Evolutionary conservation across 2,888 invertebrate genomes (phyloP).

Genomic region (Herminia tarsipennalis): DNA sequence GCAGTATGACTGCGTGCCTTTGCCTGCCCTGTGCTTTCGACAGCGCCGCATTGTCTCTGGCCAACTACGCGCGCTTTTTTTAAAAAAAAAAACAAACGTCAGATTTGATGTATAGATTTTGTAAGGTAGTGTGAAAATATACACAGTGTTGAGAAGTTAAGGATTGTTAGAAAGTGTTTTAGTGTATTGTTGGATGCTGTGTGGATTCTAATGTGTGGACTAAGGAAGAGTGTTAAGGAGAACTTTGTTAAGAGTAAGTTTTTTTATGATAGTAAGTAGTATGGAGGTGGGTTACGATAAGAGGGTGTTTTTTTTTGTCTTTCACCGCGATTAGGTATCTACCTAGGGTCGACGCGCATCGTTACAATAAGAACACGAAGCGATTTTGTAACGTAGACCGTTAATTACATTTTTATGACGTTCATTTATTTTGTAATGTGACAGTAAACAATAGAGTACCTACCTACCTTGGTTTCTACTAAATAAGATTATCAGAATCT

Average conservation of each 20-base stretch:
- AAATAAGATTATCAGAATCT: too few relatives aligned
- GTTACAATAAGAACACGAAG: too few relatives aligned
- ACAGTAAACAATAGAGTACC: too few relatives aligned
- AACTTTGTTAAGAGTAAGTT: slow-evolving; percentile 58
- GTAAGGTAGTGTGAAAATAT: not conserved
- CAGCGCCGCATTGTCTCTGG: slow-evolving; percentile 36
- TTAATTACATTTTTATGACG: too few relatives aligned
- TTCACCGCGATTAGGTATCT: too few relatives aligned
- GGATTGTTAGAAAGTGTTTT: slow-evolving; percentile 10
- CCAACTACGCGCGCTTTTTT: slow-evolving; percentile 35
- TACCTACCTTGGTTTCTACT: too few relatives aligned
- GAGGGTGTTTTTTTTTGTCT: too few relatives aligned
- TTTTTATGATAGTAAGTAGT: not conserved
- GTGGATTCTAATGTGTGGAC: slow-evolving; percentile 58
- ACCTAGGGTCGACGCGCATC: too few relatives aligned
- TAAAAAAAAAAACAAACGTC: slow-evolving; percentile 19
- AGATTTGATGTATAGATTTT: not conserved
- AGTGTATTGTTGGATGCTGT: slow-evolving; percentile 26
- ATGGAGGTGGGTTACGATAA: not conserved
- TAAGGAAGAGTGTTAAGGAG: slow-evolving; percentile 36
- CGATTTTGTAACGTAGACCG: too few relatives aligned
- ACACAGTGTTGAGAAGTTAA: not conserved
- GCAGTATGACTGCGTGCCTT: slow-evolving; percentile 64
- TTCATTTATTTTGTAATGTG: too few relatives aligned
- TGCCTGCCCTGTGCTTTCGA: slow-evolving; percentile 44